Evolutionary conservation across 2,888 invertebrate genomes (phyloP).

Genomic region (Polymixis flavicincta): DNA sequence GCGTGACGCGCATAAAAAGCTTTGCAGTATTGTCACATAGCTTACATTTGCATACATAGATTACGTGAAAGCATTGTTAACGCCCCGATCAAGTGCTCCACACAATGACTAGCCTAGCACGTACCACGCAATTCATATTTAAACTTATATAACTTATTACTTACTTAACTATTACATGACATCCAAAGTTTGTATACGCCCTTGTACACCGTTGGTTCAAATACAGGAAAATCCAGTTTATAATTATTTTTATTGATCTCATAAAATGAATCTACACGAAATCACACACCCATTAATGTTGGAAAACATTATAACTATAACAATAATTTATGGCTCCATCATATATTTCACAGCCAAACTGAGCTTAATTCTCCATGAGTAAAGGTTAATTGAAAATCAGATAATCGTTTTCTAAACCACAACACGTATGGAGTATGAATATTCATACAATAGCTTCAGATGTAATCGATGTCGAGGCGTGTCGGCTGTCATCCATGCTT

Average conservation of each 20-base stretch:
- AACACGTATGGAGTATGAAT: conserved; percentile 78
- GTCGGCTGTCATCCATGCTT: conserved; percentile 68
- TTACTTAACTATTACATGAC: conserved; percentile 13
- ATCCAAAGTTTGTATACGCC: conserved; percentile 26
- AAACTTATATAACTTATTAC: conserved; percentile 26
- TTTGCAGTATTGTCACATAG: conserved; percentile 85
- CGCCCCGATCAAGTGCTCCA: conserved; percentile 59
- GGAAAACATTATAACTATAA: conserved; percentile 61
- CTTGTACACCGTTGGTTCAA: conserved; percentile 32
- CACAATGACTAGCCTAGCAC: conserved; percentile 37
- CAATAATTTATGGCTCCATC: conserved; percentile 62
- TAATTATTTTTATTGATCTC: conserved; percentile 60
- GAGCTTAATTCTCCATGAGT: conserved; percentile 43
- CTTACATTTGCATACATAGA: conserved; percentile 86
- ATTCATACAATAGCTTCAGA: conserved; percentile 79
- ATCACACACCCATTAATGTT: conserved; percentile 61
- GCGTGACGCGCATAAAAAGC: conserved; percentile 89
- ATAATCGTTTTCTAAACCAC: conserved; percentile 60
- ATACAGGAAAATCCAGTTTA: conserved; percentile 63
- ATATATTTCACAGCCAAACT: conserved; percentile 50
- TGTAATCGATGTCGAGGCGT: conserved; percentile 79
- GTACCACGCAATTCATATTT: conserved; percentile 39
- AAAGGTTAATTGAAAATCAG: conserved; percentile 50
- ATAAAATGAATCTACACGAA: conserved; percentile 60
- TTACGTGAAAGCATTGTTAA: conserved; percentile 85